Percentiles rank a stretch among this genome's conserved stretches.
phyloP scores from a whole-genome alignment of 1,140 invertebrate species.

The Bombus fervidus region DNA sequence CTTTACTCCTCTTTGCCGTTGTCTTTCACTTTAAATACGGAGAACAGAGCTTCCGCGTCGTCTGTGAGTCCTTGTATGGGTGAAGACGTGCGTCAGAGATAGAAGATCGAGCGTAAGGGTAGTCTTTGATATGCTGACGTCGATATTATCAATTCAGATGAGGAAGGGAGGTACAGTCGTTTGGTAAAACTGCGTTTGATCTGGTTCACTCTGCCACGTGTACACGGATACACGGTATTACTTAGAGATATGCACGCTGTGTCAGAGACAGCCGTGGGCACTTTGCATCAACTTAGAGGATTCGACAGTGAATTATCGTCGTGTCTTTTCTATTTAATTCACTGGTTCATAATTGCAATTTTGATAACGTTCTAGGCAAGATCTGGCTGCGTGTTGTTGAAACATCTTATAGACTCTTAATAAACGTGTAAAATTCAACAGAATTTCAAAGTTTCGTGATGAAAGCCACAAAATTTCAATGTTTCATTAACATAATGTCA shows the following conservation, averaged over 20 bases:
- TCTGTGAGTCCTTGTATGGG: constrained; percentile 42
- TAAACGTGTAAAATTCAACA: no score
- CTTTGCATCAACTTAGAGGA: constrained; percentile 55
- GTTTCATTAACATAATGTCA: background rate
- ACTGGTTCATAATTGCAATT: background rate
- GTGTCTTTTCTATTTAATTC: background rate
- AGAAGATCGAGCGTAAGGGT: constrained; percentile 44
- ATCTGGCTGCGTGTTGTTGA: background rate
- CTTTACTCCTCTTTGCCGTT: constrained; percentile 38
- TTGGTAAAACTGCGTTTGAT: constrained; percentile 80
- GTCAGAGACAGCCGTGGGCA: constrained; percentile 58
- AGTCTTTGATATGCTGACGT: constrained; percentile 81
- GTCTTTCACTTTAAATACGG: constrained; percentile 59
- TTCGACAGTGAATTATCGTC: background rate
- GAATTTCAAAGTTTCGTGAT: no score
- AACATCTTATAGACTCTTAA: background rate
- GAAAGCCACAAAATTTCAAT: background rate
- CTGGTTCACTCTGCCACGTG: constrained; percentile 68
- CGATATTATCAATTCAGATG: constrained; percentile 82
- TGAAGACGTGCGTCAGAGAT: constrained; percentile 43
- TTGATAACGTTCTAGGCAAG: no score
- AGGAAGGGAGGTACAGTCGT: constrained; percentile 73
- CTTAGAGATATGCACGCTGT: constrained; percentile 1
- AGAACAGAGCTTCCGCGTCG: constrained; percentile 40
- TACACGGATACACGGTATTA: constrained; percentile 20